Evolutionary conservation across 2,888 invertebrate species (phyloP), one percentile per base, ranked within the genome.

Genomic region (Drosophila neotestacea): DNA sequence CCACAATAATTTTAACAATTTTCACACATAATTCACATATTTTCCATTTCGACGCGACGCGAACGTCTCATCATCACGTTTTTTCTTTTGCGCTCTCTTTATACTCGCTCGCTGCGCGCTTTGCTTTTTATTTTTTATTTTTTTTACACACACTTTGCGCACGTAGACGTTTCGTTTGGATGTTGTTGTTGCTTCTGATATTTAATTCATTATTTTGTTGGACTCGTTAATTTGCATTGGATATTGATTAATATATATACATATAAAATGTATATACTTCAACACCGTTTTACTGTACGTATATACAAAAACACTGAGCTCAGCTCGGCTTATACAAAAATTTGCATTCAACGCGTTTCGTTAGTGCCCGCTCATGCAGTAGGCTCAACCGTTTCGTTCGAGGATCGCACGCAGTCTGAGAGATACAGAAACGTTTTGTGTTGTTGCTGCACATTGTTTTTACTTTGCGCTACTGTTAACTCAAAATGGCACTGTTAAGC

Each of bases 401-500:
- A 89, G 72, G 90, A 90, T 91, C 90, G 84, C 86, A 87, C 79
- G 79, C 88, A 90, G 88, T 91, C 90, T 91, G 89, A 89, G 84
- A 78, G 70, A 71, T 75, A 62, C 71, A 77, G 64, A 77, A 38
- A 76, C 41, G 50, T 44, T 39, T 47, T 50, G 56, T 51, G 38
- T 54, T 71, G 44, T 47, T 51, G 65, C 55, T 13, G 10, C 36
- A 51, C 32, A 55, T 68, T 52, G 73, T 73, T 51, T 59, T 68
- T 78, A 44, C 56, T 36, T 47, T n/a, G 5, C 13, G 22, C 7
- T 22, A 9, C 44, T 77, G 79, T 74, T 70, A 73, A 78, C 77
- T 79, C 77, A 54, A 51, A 73, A 74, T 74, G 79, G 77, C 70
- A 66, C 75, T 77, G 77, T 66, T 56, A 74, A 74, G 51, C 59